Percentiles rank a stretch among this genome's conserved stretches.
Conservation (phyloP, 2,888 invertebrate genomes). For the Cyrtodaria siliqua region DNA sequence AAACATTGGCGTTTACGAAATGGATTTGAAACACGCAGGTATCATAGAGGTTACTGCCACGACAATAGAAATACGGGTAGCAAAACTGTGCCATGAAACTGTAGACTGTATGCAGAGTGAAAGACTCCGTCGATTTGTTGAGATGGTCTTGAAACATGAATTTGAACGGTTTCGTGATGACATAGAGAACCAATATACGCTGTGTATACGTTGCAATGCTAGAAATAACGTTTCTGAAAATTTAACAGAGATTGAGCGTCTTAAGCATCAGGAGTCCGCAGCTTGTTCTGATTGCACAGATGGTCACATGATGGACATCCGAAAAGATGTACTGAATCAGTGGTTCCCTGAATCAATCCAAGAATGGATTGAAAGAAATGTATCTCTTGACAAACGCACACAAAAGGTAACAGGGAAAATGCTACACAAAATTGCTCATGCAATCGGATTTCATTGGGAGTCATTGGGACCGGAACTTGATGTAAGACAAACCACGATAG, state of each 20-base stretch:
- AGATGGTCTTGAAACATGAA: conserved; percentile 12
- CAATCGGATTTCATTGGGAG: conserved; percentile 27
- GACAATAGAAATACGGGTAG: conserved; percentile 14
- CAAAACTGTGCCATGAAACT: neutral
- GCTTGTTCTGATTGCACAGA: neutral
- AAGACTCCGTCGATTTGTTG: conserved; percentile 9
- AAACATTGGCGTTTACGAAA: conserved; percentile 8
- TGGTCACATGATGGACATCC: conserved; percentile 6
- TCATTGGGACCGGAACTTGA: conserved; percentile 20
- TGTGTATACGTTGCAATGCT: neutral
- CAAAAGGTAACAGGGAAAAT: neutral
- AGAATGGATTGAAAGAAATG: neutral
- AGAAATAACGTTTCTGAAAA: too few relatives aligned
- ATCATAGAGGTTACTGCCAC: conserved; percentile 12
- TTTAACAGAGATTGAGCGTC: too few relatives aligned
- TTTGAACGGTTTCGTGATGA: neutral
- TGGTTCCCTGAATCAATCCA: conserved; percentile 3
- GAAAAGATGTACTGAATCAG: neutral
- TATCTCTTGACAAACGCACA: neutral
- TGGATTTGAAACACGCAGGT: conserved; percentile 26
- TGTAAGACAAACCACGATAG: conserved; percentile 10
- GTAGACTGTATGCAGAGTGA: conserved; percentile 7
- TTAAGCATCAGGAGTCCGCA: neutral
- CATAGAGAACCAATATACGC: conserved; percentile 2
- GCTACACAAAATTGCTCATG: conserved; percentile 11